Evolutionary conservation across 92 coral and sea anemone genomes (phyloP).

Genomic region (Umimayanthus kanabou): DNA sequence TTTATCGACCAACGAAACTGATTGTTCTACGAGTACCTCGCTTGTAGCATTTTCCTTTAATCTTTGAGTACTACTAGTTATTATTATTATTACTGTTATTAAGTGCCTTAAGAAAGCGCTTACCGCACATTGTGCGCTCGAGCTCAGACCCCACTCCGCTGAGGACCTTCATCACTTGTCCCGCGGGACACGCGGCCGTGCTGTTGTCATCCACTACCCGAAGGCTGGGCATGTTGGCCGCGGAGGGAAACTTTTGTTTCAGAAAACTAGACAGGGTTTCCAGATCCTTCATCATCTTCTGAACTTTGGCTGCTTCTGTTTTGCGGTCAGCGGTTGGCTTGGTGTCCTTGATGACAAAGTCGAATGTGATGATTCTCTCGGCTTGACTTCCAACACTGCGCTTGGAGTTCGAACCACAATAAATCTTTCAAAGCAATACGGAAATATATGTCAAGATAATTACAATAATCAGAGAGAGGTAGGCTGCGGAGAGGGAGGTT

Average conservation of each 20-base stretch:
- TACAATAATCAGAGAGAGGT: too few relatives aligned
- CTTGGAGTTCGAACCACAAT: slow-evolving; percentile 51
- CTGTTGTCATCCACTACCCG: slow-evolving; percentile 63
- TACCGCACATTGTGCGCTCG: slow-evolving; percentile 85
- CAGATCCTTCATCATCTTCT: slow-evolving; percentile 77
- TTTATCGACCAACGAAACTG: too few relatives aligned
- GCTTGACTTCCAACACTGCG: slow-evolving; percentile 49
- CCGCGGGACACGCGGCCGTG: slow-evolving; percentile 69
- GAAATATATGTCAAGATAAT: neutral
- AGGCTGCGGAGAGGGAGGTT: too few relatives aligned
- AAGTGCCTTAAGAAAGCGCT: slow-evolving; percentile 11
- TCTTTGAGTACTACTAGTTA: too few relatives aligned
- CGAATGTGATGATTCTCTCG: slow-evolving; percentile 80
- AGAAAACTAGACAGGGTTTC: slow-evolving; percentile 56
- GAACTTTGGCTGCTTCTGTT: slow-evolving; percentile 64
- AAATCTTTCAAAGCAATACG: neutral
- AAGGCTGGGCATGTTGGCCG: slow-evolving; percentile 70
- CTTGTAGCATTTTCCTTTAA: too few relatives aligned
- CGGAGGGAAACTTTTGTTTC: slow-evolving; percentile 56
- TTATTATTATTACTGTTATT: too few relatives aligned
- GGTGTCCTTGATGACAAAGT: slow-evolving; percentile 76
- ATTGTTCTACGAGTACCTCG: too few relatives aligned
- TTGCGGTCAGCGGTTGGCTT: slow-evolving; percentile 60
- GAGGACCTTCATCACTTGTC: slow-evolving; percentile 61
- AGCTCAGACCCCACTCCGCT: slow-evolving; percentile 76